Conservation (phyloP, 1,140 invertebrate species). For the Psix sp. region DNA sequence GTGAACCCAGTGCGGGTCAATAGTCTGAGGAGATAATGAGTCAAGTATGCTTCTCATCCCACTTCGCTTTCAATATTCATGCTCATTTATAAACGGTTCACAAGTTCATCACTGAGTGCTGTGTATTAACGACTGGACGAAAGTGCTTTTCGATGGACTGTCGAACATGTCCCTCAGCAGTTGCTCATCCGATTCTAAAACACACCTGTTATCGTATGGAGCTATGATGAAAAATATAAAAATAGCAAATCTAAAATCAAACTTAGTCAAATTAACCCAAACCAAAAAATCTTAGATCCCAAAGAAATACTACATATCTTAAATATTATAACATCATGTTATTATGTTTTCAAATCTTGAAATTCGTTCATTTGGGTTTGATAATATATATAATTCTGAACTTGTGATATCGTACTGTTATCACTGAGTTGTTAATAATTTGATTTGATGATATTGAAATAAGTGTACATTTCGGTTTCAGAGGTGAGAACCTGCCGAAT, state of each 20-base stretch:
- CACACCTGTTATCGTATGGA: constrained; percentile 16
- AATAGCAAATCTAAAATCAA: no score
- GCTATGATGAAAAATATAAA: not conserved
- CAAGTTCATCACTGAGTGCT: constrained; percentile 19
- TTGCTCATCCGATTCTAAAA: constrained; percentile 10
- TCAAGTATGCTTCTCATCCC: constrained; percentile 9
- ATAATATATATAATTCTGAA: not conserved
- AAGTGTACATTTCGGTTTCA: constrained; percentile 52
- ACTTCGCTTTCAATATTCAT: constrained; percentile 23
- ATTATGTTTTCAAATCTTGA: no score
- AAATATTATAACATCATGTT: no score
- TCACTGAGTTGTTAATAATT: not conserved
- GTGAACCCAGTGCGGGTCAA: constrained; percentile 20
- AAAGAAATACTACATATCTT: no score
- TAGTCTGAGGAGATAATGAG: constrained; percentile 30
- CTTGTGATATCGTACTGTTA: not conserved
- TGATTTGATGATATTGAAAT: no score
- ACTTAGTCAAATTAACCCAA: no score
- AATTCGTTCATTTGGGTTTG: no score
- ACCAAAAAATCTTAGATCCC: no score
- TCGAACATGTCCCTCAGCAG: constrained; percentile 9
- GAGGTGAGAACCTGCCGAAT: constrained; percentile 54
- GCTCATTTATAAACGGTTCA: constrained; percentile 7
- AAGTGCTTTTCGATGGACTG: constrained; percentile 23
- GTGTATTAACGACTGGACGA: constrained; percentile 3